phyloP scores from a whole-genome alignment of 2,113 vertebrate species.

The Albula goreensis region DNA sequence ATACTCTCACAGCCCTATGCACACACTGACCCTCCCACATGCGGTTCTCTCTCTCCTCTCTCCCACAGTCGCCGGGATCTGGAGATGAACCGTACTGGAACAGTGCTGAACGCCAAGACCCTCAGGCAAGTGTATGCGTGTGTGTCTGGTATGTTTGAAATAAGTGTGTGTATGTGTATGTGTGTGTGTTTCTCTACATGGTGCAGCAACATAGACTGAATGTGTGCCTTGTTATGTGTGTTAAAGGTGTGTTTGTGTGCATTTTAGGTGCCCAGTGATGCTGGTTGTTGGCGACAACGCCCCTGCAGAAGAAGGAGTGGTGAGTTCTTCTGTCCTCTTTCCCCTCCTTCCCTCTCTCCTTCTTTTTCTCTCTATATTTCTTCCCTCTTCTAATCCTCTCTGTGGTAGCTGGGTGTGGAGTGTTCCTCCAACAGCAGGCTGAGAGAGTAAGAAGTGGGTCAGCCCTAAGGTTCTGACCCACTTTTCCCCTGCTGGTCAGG shows the following conservation, averaged over 20 bases:
- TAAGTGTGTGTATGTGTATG: not conserved
- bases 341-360: not conserved
- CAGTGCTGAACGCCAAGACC: conserved; percentile 87
- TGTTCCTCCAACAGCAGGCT: not conserved
- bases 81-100: conserved; percentile 91
- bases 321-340: conserved; percentile 63
- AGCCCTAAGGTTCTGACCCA: not conserved
- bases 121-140: conserved; percentile 75
- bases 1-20: not conserved
- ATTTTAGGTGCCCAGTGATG: conserved; percentile 89
- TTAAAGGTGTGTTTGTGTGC: not conserved
- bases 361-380: not conserved
- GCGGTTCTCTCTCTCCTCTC: not conserved
- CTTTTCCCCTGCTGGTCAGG: not conserved
- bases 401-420: not conserved
- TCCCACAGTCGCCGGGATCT: conserved; percentile 85
- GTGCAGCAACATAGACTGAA: no score
- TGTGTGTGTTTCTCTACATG: not conserved
- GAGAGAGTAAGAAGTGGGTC: not conserved
- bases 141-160: not conserved
- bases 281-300: conserved; percentile 94
- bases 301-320: conserved; percentile 93
- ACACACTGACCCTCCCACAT: not conserved
- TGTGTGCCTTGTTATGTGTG: not conserved
- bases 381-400: not conserved